Percentiles rank a stretch among this genome's conserved stretches.
Conservation (phyloP, 2,113 vertebrate species). For the Philantomba maxwellii region DNA sequence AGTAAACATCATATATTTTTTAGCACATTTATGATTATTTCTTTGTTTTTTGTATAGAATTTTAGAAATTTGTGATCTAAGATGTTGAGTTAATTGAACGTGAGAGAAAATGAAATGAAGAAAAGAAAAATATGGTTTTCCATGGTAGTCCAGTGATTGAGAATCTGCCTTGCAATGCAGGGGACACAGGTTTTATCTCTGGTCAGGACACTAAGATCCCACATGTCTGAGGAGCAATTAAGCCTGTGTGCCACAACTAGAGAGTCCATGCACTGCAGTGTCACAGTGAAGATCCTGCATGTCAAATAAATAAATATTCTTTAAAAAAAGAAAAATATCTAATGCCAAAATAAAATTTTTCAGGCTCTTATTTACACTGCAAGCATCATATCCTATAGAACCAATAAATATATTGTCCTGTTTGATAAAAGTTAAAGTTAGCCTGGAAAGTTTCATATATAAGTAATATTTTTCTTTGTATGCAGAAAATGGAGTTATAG, state of each 20-base stretch:
- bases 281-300: background rate
- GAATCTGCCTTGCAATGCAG: background rate
- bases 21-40: background rate
- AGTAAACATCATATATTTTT: background rate
- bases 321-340: background rate
- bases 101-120: background rate
- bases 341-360: background rate
- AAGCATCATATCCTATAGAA: background rate
- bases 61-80: background rate
- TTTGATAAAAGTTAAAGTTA: background rate
- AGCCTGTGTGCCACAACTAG: background rate
- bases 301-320: background rate
- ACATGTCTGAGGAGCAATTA: background rate
- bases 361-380: background rate
- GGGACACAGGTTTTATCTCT: background rate
- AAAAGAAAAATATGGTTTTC: background rate
- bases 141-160: background rate
- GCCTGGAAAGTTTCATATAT: background rate
- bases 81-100: background rate
- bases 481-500: background rate
- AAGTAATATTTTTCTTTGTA: background rate
- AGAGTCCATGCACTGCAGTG: background rate
- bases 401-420: background rate
- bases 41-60: background rate
- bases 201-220: background rate